Base-by-base conservation (phyloP, 2,113 vertebrate species). In the Gulo gulo region DNA sequence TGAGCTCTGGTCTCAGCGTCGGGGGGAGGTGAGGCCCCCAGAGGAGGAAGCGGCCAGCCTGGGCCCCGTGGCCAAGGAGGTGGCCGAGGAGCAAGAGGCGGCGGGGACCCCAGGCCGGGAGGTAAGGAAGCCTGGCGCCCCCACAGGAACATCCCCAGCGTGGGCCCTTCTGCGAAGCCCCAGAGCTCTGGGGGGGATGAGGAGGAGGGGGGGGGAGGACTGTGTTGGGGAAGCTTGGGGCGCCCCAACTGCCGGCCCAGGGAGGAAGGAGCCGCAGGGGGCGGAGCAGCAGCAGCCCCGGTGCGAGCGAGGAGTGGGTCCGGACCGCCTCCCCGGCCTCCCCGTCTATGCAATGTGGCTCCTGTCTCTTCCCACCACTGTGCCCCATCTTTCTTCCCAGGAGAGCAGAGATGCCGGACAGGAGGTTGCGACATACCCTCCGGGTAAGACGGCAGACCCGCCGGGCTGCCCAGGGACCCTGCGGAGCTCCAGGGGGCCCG, bases 261-360 rank as follows among this genome's bases (percentile, higher is more conserved):
- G 9, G 26, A 39, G 5, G 14, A 7, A 7, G 69, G 47, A 39
- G 85, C 23, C 24, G 3, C 26, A 23, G 3, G 71, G 55, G 26
- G 4, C 20, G 1, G 26, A 55, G 69, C 24, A 80, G 42, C 42
- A 7, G 80, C 6, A 52, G 20, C 11, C 6, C 1, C 0, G 15
- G 29, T 12, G 4, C 21, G 39, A 78, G 42, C 10, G 7, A 0
- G 1, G 23, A 14, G n/a, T 0, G 26, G 13, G 36, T n/a, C 50
- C 24, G 14, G 34, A 10, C 4, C 39, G 34, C n/a, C 57, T 47
- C 1, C 20, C 47, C 39, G 9, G 20, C 11, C 7, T 26, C 36
- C 52, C 42, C 7, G 2, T 9, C 39, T 9, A 5, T 0, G 18
- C 14, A 13, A 1, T 0, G 29, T 0, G 31, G 59, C 74, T 1